These are phyloP conservation scores for Drosophila arizonae DNA, from an alignment of 1,140 invertebrate species.

Conservation along the genomic window DNA sequence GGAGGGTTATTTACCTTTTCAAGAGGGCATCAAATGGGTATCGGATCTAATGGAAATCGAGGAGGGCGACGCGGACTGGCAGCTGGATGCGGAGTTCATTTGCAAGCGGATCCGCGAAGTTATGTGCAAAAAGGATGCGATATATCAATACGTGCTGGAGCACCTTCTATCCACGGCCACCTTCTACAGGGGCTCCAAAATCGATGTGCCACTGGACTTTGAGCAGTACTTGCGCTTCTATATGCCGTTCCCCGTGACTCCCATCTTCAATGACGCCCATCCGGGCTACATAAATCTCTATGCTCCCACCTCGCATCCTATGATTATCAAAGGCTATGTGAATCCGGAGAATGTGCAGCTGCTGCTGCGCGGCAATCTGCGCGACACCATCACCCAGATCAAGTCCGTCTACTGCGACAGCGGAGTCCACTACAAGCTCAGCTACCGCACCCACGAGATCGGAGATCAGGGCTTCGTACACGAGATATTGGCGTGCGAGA, in stretches of 20 bases:
- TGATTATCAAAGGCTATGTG: conserved; percentile 46
- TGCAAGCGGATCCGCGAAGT: conserved; percentile 36
- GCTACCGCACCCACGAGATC: conserved; percentile 57
- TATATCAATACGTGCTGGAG: conserved; percentile 48
- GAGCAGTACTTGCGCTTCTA: conserved; percentile 59
- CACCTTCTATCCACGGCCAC: conserved; percentile 51
- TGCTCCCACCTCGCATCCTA: conserved; percentile 41
- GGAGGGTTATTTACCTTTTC: conserved; percentile 45
- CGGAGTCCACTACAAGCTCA: conserved; percentile 47
- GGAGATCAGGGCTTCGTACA: conserved; percentile 61
- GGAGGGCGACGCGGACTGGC: conserved; percentile 40
- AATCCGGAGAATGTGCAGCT: conserved; percentile 57
- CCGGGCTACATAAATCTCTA: conserved; percentile 56
- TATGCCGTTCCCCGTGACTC: conserved; percentile 52
- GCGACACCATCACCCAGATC: conserved; percentile 37
- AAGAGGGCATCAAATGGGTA: conserved; percentile 52
- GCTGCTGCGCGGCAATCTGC: conserved; percentile 48
- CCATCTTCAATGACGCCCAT: conserved; percentile 51
- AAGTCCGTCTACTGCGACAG: conserved; percentile 30
- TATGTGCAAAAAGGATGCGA: conserved; percentile 56
- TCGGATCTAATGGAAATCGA: conserved; percentile 54
- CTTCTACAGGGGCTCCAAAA: conserved; percentile 57
- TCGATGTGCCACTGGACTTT: conserved; percentile 53
- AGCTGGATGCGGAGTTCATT: conserved; percentile 49
- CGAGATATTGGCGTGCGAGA: conserved; percentile 51